Percentiles rank a stretch among this genome's conserved stretches.
These are phyloP conservation scores for Maniola jurtina DNA, from an alignment of 1,140 invertebrate species.

Conservation along the genomic window DNA sequence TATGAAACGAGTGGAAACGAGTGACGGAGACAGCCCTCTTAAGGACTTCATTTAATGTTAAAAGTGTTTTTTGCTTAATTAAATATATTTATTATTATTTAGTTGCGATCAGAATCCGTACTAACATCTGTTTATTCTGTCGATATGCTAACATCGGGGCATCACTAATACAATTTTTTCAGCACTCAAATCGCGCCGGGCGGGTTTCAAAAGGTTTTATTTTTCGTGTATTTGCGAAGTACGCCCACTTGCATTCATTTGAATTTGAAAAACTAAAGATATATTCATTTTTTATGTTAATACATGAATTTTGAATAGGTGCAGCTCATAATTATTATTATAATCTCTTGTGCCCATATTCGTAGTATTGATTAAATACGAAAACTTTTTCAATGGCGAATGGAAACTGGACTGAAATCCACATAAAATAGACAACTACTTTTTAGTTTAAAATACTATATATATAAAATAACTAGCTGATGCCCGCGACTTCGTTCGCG, in stretches of 20 bases:
- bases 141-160: not conserved
- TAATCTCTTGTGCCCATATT: not conserved
- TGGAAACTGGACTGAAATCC: too few relatives aligned
- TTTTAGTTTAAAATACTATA: too few relatives aligned
- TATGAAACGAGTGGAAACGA: too few relatives aligned
- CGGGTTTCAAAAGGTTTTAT: slow-evolving; percentile 36
- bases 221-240: slow-evolving; percentile 25
- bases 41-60: too few relatives aligned
- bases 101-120: too few relatives aligned
- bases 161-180: slow-evolving; percentile 23
- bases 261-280: slow-evolving; percentile 27
- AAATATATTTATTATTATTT: too few relatives aligned
- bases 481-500: too few relatives aligned
- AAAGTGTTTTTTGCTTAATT: too few relatives aligned
- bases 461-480: too few relatives aligned
- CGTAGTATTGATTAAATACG: not conserved
- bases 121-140: not conserved
- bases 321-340: not conserved
- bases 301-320: slow-evolving; percentile 5
- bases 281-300: slow-evolving; percentile 23
- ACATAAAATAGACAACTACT: too few relatives aligned
- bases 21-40: too few relatives aligned
- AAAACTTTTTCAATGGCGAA: too few relatives aligned
- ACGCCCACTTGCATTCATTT: slow-evolving; percentile 37
- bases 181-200: slow-evolving; percentile 29